Conservation (phyloP, 1,140 invertebrate species). For the Macrobrachium rosenbergii region DNA sequence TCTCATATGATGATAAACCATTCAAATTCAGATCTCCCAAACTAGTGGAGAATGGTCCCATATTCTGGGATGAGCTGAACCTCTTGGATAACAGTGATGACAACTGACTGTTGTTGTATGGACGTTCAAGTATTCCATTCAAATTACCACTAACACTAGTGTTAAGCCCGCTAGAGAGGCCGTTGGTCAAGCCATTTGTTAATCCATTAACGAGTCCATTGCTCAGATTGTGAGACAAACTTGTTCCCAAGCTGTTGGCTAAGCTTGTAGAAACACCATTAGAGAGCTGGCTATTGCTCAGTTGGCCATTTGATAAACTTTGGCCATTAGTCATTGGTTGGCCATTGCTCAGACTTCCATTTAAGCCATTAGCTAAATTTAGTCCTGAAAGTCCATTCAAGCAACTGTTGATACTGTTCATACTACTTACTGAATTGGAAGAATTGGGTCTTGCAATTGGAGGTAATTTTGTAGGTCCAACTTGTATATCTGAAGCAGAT, state of each 20-base stretch:
- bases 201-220: conserved; percentile 55
- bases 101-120: conserved; percentile 60
- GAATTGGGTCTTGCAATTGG: conserved; percentile 87
- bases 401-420: conserved; percentile 69
- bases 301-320: conserved; percentile 23
- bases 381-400: conserved; percentile 68
- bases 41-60: conserved; percentile 77
- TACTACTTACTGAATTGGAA: conserved; percentile 47
- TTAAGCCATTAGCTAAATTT: conserved; percentile 36
- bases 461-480: conserved; percentile 79
- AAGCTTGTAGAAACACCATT: conserved; percentile 46
- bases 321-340: conserved; percentile 12
- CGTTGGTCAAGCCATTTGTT: conserved; percentile 51
- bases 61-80: conserved; percentile 83
- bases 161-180: conserved; percentile 39
- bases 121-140: conserved; percentile 61
- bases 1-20: conserved; percentile 57
- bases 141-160: conserved; percentile 52
- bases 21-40: conserved; percentile 64
- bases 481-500: conserved; percentile 75
- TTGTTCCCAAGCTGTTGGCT: conserved; percentile 29
- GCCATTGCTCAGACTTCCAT: background rate
- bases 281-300: conserved; percentile 21
- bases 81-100: conserved; percentile 84
- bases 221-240: conserved; percentile 31